Conservation (phyloP, 2,113 vertebrate genomes). For the Trematomus loennbergii region DNA sequence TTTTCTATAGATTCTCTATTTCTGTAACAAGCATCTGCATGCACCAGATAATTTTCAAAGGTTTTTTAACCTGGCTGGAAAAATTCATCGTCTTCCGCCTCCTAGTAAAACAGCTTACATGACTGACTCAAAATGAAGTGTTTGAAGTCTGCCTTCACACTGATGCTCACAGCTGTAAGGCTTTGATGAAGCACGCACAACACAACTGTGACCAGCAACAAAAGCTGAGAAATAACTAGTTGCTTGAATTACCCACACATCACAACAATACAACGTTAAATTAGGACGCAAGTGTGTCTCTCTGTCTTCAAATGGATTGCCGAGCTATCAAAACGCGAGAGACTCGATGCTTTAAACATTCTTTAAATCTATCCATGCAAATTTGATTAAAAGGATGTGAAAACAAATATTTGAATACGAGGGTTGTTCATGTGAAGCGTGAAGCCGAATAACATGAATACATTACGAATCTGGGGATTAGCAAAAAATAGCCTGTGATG, state of each 20-base stretch:
- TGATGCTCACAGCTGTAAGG: conserved; percentile 26
- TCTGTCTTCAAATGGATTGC: conserved; percentile 22
- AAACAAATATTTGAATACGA: conserved; percentile 63
- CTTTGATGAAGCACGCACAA: conserved; percentile 42
- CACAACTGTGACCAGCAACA: conserved; percentile 56
- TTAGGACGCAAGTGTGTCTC: conserved; percentile 9
- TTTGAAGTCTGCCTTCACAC: conserved; percentile 63
- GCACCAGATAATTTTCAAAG: conserved; percentile 58
- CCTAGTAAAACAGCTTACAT: conserved; percentile 48
- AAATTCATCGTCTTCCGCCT: conserved; percentile 32
- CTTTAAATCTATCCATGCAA: conserved; percentile 63
- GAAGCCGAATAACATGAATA: conserved; percentile 65
- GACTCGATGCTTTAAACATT: conserved; percentile 36
- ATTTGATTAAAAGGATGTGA: conserved; percentile 68
- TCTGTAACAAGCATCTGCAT: conserved; percentile 44
- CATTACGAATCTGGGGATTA: conserved; percentile 42
- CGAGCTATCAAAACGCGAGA: conserved; percentile 33
- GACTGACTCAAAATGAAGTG: conserved; percentile 41
- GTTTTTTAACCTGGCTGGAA: conserved; percentile 53
- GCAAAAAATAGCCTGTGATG: conserved; percentile 41
- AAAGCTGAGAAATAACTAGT: conserved; percentile 48
- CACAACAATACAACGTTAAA: conserved; percentile 24
- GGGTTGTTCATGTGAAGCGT: conserved; percentile 43
- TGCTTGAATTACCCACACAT: conserved; percentile 56
- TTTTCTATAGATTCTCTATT: conserved; percentile 29